Percentiles rank a stretch among this genome's conserved stretches.
These are phyloP conservation scores for Heliconius eleuchia DNA, from an alignment of 1,140 invertebrate species.

Conservation along the genomic window DNA sequence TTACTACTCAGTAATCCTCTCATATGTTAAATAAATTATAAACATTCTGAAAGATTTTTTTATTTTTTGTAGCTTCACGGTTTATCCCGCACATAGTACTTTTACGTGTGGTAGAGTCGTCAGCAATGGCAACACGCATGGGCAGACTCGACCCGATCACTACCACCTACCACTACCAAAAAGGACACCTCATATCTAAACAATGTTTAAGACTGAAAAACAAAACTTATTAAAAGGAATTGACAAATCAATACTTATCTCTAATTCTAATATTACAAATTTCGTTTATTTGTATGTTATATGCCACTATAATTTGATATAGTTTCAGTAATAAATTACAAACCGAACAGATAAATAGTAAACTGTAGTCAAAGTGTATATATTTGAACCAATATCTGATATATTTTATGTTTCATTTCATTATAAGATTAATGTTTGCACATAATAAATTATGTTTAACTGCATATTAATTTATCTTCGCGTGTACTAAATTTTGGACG, in stretches of 20 bases:
- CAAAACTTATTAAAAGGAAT: no score
- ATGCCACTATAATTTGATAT: slow-evolving; percentile 3
- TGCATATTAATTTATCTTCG: slow-evolving; percentile 7
- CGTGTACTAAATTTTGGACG: neutral
- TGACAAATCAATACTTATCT: neutral
- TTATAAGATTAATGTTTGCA: neutral
- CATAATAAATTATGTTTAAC: slow-evolving; percentile 6
- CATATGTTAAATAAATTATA: neutral
- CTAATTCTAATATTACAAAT: neutral
- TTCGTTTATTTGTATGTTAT: neutral
- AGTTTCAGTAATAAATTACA: neutral
- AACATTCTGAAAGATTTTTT: neutral
- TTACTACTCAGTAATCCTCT: neutral
- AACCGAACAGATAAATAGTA: neutral
- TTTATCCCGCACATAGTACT: neutral
- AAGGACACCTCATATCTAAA: no score
- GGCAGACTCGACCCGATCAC: no score
- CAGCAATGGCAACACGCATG: no score
- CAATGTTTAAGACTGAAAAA: no score
- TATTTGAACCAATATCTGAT: slow-evolving; percentile 4
- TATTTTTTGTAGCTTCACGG: neutral
- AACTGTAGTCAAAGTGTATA: neutral
- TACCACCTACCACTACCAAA: no score
- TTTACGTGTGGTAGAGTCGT: no score
- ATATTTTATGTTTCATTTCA: neutral